Conservation (phyloP, 2,888 invertebrate genomes). For the Cryptophagus acutangulus region DNA sequence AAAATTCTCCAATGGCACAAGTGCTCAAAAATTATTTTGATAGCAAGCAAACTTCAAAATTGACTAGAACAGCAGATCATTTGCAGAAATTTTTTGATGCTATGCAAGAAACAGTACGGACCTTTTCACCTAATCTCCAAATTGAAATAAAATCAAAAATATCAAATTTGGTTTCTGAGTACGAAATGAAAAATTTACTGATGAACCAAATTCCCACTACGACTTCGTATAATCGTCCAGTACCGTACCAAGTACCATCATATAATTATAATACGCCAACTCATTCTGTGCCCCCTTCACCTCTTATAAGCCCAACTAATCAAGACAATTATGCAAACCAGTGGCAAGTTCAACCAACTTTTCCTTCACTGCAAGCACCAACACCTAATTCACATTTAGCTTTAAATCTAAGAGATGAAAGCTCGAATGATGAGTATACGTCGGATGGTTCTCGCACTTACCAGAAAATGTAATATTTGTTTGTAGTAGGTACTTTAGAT, state of each 20-base stretch:
- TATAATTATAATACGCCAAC: too few species aligned
- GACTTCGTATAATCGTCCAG: too few species aligned
- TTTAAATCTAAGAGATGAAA: background rate
- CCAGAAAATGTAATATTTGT: background rate
- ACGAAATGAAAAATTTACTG: conserved; percentile 13
- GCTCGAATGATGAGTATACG: background rate
- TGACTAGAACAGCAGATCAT: conserved; percentile 11
- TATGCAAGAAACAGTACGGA: conserved; percentile 15
- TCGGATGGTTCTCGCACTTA: conserved; percentile 1
- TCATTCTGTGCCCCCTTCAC: too few species aligned
- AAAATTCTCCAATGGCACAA: conserved; percentile 8
- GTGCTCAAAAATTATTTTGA: conserved; percentile 11
- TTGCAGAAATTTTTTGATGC: conserved; percentile 17
- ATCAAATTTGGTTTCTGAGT: conserved; percentile 12
- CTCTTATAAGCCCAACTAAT: too few species aligned
- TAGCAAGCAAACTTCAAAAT: conserved; percentile 8
- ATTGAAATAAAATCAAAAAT: conserved; percentile 17
- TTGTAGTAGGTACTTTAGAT: background rate
- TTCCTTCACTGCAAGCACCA: conserved; percentile 1
- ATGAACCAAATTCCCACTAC: conserved; percentile 1
- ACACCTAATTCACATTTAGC: background rate
- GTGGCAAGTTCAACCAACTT: too few species aligned
- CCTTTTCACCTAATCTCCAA: conserved; percentile 15
- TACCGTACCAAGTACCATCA: too few species aligned
- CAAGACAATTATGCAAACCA: too few species aligned